Base-by-base conservation (phyloP, 1,140 invertebrate genomes). In the Lordiphosa collinella region DNA sequence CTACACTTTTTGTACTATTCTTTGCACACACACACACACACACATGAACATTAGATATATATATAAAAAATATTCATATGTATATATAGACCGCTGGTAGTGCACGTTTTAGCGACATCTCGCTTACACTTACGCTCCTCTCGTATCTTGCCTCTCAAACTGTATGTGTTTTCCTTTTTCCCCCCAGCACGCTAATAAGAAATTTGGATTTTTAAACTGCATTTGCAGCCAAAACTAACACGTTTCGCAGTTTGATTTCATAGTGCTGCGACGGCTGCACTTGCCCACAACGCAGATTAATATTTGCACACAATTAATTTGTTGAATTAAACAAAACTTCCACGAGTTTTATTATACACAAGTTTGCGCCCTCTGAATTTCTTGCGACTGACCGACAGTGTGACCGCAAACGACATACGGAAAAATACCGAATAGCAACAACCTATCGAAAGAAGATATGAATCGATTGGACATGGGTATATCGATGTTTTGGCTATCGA, bases 101-200 rank as follows among this genome's bases (percentile, higher is more conserved):
- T 75, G 70, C 54, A 80, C 76, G 60, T 80, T 29, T 80, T 73
- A 69, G 40, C 61, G 78, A 44, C 56, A 69, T 82, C 78, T 69
- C 78, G 63, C 68, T 82, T 48, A 12, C 68, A 65, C 78, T 64
- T 50, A 69, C 44, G 67, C 40, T 59, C 38, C 16, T 16, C 40
- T 56, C 63, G 43, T 62, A 84, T 84, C 71, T 60, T 84, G 72
- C 71, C 57, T 80, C 57, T 82, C 72, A 68, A 50, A 70, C 69
- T 75, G 62, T 84, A 59, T 76, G 67, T 82, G 62, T 84, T 84
- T 84, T 64, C 73, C 56, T 72, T 63, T 82, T 82, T 67, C 60
- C 63, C 63, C 56, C 59, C 58, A 72, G 71, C 78, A 84, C 78
- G 78, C 72, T 82, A 78, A 84, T 82, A 82, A 69, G 78, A 82